Conservation (phyloP, 30 jellyfish, hydroid and myxozoan genomes). For the Aurelia sp. region DNA sequence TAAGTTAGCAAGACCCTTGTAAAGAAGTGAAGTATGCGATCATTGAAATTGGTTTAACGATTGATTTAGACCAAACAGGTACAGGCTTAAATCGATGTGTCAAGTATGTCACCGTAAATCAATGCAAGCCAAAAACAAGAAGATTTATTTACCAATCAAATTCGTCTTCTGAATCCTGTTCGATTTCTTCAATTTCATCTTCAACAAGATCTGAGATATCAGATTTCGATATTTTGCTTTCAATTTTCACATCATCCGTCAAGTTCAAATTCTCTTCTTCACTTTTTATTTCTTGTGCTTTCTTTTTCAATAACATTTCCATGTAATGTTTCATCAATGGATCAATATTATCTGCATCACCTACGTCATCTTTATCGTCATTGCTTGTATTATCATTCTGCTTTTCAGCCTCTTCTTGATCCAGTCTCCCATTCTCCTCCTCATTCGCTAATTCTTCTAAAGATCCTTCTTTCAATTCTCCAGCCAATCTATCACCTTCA, state of each 20-base stretch:
- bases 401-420: neutral
- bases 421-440: neutral
- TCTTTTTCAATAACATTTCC: slow-evolving; percentile 59
- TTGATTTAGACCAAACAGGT: too few relatives aligned
- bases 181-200: slow-evolving; percentile 55
- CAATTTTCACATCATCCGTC: slow-evolving; percentile 52
- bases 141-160: slow-evolving; percentile 44
- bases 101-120: neutral
- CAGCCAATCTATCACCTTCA: neutral
- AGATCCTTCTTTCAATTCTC: neutral
- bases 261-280: slow-evolving; percentile 10
- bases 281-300: neutral
- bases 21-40: too few relatives aligned
- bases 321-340: slow-evolving; percentile 72
- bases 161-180: slow-evolving; percentile 49
- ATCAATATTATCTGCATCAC: slow-evolving; percentile 39
- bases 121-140: neutral
- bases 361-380: slow-evolving; percentile 5
- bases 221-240: slow-evolving; percentile 27
- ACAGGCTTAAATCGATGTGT: neutral
- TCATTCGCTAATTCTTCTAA: neutral
- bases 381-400: neutral
- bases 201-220: slow-evolving; percentile 52
- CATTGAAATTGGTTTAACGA: too few relatives aligned
- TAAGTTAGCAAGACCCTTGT: too few relatives aligned